Evolutionary conservation across 2,888 invertebrate genomes (phyloP), one percentile per base, ranked within the genome.

Genomic region (Odontocolon sp.): DNA sequence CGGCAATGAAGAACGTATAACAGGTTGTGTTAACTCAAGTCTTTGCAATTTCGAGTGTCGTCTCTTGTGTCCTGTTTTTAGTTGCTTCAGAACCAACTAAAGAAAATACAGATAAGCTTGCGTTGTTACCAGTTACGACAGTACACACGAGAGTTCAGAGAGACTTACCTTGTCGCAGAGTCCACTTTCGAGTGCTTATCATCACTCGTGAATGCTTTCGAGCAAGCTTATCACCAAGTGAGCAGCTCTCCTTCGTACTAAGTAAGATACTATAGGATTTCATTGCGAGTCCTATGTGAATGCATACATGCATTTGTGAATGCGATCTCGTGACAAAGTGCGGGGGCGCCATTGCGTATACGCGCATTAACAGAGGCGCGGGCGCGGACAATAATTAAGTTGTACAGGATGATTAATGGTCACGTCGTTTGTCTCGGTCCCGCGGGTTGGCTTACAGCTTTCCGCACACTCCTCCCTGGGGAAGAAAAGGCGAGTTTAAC

Each of bases 321-420:
- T 23, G 36, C 50, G 23, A 14, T 14, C 21, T 14, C 5, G 11
- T n/a, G 21, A 31, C 11, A 23, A 16, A 33, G 52, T 23, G 57
- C 59, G 52, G 31, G 50, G 64, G 59, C 75, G 57, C 31, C 52
- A 50, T 70, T 56, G 47, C 42, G 52, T 45, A 50, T 50, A 31
- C 47, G 42, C 52, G 50, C 63, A 78, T 76, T 66, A 71, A 74
- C 69, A 66, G 66, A 77, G 72, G 74, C 66, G 74, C 52, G 76
- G 68, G 74, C 63, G 76, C 42, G 77, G 68, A 80, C 82, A 82
- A 85, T 87, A 85, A 87, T 87, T 85, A 84, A 86, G 83, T 84
- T 84, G 85, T 80, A 82, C 77, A 56, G 36, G 77, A 69, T 84
- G 85, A 87, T 87, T 86, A 86, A 87, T 85, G 75, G 79, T 78